Base-by-base conservation (phyloP, 1,140 invertebrate genomes). In the Gryon sp. region DNA sequence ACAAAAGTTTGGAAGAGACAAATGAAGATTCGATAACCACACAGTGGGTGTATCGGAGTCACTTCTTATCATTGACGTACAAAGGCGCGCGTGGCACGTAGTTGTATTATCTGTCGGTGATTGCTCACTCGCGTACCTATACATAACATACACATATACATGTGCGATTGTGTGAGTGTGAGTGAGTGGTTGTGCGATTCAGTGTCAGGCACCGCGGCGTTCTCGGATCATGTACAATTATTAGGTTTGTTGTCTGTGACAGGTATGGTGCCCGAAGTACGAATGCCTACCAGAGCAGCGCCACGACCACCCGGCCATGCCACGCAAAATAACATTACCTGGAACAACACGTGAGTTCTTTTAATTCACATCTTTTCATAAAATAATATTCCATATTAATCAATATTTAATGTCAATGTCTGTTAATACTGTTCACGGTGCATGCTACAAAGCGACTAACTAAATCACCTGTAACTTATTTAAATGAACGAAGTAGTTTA, bases 221-320 rank as follows among this genome's bases (percentile, higher is more conserved):
- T 68, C 34, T 53, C 41, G 40, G 34, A 68, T 38, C 28, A 40
- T 65, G 38, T 46, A 69, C 48, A 62, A 62, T 70, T 59, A 30
- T 65, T 68, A 32, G 20, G 43, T 66, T 45, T 55, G 30, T 11
- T 11, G 30, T 57, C 30, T 75, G 45, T 52, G 43, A 66, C 55
- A 78, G 68, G 63, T 38, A 73, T 79, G 53, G 32, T 86, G 68
- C 50, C 79, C 79, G 87, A 88, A 32, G 83, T 88, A 81, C 82
- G 85, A 59, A 81, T 88, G 30, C 86, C 87, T 3, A 88, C 86
- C 20, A 85, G 87, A 68, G 46, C 83, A 3, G 87, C 87, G 0
- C 87, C 87, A 7, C 79, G 79, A 60, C 86, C 87, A 15, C 87
- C 87, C 1, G 59, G 38, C 50, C 36, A 84, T 46, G 55, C 60